phyloP scores from a whole-genome alignment of 2,888 invertebrate species.

The Aspidiotus destructor region DNA sequence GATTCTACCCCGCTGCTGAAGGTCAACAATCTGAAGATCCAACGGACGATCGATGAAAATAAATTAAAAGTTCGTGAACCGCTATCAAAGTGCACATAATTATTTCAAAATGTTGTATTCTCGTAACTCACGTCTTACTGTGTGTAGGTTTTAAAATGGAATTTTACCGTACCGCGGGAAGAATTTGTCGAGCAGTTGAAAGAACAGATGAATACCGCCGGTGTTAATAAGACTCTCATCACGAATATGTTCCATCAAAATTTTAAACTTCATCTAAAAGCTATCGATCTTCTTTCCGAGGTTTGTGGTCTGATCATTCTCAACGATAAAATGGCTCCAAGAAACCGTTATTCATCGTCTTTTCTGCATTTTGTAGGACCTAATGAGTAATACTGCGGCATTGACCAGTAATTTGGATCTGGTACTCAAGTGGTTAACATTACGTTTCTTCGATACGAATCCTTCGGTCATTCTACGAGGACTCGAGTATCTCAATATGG shows the following conservation, averaged over 20 bases:
- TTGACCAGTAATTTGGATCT: slow-evolving; percentile 85
- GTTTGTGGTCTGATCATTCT: slow-evolving; percentile 39
- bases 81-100: not conserved
- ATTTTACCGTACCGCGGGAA: slow-evolving; percentile 82
- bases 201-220: slow-evolving; percentile 80
- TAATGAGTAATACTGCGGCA: slow-evolving; percentile 65
- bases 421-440: slow-evolving; percentile 89
- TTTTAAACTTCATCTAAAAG: slow-evolving; percentile 89
- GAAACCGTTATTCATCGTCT: not conserved
- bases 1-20: slow-evolving; percentile 69
- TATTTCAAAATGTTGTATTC: not conserved
- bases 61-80: slow-evolving; percentile 57
- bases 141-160: slow-evolving; percentile 68
- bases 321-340: not conserved
- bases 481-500: slow-evolving; percentile 77
- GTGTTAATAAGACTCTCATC: slow-evolving; percentile 75
- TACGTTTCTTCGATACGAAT: slow-evolving; percentile 97
- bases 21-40: slow-evolving; percentile 78
- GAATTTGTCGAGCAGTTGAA: slow-evolving; percentile 88
- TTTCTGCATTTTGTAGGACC: slow-evolving; percentile 47
- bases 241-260: slow-evolving; percentile 91
- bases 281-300: slow-evolving; percentile 79
- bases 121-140: not conserved
- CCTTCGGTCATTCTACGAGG: slow-evolving; percentile 92
- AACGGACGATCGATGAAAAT: slow-evolving; percentile 87